Base-by-base conservation (phyloP, 2,888 invertebrate genomes). In the Epirrhoe tristata region DNA sequence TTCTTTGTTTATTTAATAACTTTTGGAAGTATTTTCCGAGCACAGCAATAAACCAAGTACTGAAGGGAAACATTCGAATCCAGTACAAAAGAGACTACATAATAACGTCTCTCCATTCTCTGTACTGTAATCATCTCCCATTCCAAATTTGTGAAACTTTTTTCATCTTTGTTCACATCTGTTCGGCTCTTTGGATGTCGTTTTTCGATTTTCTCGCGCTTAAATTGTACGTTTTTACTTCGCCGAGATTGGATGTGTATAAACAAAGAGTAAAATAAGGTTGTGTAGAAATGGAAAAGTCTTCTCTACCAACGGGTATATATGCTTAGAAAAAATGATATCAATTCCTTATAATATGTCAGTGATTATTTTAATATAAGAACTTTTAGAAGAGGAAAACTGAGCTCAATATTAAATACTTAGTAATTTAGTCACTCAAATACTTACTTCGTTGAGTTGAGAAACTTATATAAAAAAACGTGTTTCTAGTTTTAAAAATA, bases 131-230 rank as follows among this genome's bases (percentile, higher is more conserved):
- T 92, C 90, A 91, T 93, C 88, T 86, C 77, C 85, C 85, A 88
- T 88, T 89, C 81, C 85, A 86, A 88, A 90, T 90, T 87, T 86
- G 82, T 78, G 77, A 85, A 92, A 93, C 89, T 92, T 93, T 93
- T 93, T 93, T 93, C 93, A 92, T 92, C 87, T 92, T 84, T 88
- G 88, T 90, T 86, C 89, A 87, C 91, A 92, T 92, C 93, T 91
- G 92, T 86, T 90, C 82, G 82, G 74, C 79, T 82, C 81, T 84
- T 84, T 80, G 79, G 78, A 76, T 79, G 80, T 75, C 78, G 80
- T 81, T 82, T 87, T 86, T 87, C 85, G 84, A 87, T 89, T 85
- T 81, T 79, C 71, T 80, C 74, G 77, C 77, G 76, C 71, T 80
- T 81, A 73, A 74, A 75, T 74, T 71, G 66, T 69, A 70, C 54